Evolutionary conservation across 2,888 invertebrate genomes (phyloP).

Genomic region (Nemapogon koenigi): DNA sequence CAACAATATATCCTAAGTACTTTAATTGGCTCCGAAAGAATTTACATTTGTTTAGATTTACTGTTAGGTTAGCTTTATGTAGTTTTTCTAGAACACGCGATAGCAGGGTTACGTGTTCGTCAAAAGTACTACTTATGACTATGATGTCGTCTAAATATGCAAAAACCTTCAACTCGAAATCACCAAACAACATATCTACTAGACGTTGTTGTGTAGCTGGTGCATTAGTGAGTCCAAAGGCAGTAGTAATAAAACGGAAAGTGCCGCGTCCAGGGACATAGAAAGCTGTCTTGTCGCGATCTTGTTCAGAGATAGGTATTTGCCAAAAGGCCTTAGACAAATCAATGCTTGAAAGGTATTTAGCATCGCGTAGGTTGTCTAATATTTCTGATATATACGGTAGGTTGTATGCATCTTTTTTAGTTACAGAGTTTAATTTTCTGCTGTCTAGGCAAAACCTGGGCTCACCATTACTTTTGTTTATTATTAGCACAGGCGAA

Average conservation of each 20-base stretch:
- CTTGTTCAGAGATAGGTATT: constrained; percentile 11
- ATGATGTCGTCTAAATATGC: constrained; percentile 19
- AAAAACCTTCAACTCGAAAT: constrained; percentile 18
- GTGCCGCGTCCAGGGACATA: constrained; percentile 10
- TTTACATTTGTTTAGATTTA: constrained; percentile 15
- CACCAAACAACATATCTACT: constrained; percentile 17
- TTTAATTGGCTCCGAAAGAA: constrained; percentile 8
- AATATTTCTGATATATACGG: constrained; percentile 17
- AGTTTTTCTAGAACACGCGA: constrained; percentile 16
- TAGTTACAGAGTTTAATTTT: constrained; percentile 16
- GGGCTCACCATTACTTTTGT: constrained; percentile 19
- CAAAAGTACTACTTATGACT: constrained; percentile 15
- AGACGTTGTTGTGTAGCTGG: constrained; percentile 21
- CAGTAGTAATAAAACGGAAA: constrained; percentile 1
- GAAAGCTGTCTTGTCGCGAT: constrained; percentile 15
- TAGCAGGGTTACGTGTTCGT: constrained; percentile 18
- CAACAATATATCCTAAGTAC: constrained; percentile 19
- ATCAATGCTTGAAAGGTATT: constrained; percentile 16
- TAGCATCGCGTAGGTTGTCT: constrained; percentile 17
- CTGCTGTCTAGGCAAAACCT: constrained; percentile 21
- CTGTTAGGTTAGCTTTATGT: constrained; percentile 16
- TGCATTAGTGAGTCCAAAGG: constrained; percentile 18
- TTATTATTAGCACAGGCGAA: constrained; percentile 15
- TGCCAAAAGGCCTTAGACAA: constrained; percentile 14
- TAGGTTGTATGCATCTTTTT: constrained; percentile 16